phyloP scores from a whole-genome alignment of 2,797 vertebrate species.

The Novumbra hubbsi region DNA sequence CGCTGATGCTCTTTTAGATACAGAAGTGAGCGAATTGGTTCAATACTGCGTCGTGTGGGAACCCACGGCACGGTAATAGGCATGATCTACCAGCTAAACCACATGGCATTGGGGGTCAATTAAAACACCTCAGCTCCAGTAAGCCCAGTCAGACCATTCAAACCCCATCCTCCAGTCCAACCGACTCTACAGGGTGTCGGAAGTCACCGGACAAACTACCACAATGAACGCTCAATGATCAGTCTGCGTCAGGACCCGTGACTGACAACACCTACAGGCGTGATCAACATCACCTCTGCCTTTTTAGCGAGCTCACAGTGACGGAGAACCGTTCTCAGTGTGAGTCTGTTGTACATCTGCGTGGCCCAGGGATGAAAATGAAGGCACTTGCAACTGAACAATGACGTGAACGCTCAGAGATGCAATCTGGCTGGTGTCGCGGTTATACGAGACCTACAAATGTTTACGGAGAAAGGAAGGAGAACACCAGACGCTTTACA shows the following conservation, averaged over 20 bases:
- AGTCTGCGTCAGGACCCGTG: slow-evolving; percentile 24
- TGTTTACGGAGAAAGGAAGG: too few species aligned
- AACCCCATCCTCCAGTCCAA: slow-evolving; percentile 46
- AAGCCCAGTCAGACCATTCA: slow-evolving; percentile 43
- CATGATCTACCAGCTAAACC: too few species aligned
- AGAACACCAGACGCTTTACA: too few species aligned
- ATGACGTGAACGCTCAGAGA: background rate
- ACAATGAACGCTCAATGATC: slow-evolving; percentile 46
- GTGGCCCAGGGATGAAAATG: too few species aligned
- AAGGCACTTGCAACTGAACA: too few species aligned
- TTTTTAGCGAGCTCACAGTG: background rate
- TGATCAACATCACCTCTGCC: background rate
- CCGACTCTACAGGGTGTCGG: slow-evolving; percentile 36
- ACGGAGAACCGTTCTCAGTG: background rate
- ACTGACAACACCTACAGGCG: background rate
- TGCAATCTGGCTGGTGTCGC: background rate
- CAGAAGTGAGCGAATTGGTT: too few species aligned
- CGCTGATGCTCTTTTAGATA: too few species aligned
- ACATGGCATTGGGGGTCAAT: slow-evolving; percentile 41
- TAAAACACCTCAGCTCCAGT: slow-evolving; percentile 61
- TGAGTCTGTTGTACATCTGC: too few species aligned
- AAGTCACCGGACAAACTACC: slow-evolving; percentile 34
- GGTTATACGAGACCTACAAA: too few species aligned
- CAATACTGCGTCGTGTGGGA: too few species aligned
- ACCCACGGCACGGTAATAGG: too few species aligned